phyloP scores from a whole-genome alignment of 1,140 invertebrate genomes.

The Achatina immaculata region DNA sequence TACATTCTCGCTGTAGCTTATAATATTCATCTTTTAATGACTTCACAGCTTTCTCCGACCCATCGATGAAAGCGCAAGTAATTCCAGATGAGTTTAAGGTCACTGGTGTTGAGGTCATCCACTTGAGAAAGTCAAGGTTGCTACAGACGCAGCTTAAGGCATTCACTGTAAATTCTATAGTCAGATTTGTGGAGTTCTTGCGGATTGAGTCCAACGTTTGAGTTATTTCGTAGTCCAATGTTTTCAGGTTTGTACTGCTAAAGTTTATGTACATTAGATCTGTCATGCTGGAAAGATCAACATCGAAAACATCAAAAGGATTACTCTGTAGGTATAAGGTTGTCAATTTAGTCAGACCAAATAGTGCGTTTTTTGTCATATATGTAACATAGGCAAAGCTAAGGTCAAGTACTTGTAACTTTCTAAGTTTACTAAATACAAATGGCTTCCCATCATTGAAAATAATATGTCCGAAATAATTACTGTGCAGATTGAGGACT shows the following conservation, averaged over 20 bases:
- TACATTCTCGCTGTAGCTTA: background rate
- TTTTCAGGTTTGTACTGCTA: background rate
- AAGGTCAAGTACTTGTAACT: background rate
- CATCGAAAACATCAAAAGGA: background rate
- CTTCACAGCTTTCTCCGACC: background rate
- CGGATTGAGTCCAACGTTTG: background rate
- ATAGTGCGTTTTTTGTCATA: background rate
- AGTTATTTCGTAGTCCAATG: background rate
- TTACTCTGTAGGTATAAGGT: background rate
- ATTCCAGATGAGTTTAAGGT: too few species aligned
- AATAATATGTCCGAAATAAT: background rate
- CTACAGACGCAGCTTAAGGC: background rate
- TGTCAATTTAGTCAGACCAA: background rate
- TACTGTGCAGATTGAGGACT: background rate
- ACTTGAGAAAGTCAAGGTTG: background rate
- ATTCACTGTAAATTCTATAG: background rate
- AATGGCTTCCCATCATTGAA: background rate
- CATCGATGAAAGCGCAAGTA: conserved; percentile 4
- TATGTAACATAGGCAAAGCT: background rate
- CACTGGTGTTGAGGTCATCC: background rate
- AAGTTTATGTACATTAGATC: background rate
- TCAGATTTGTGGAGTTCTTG: background rate
- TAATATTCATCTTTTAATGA: background rate
- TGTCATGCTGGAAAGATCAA: background rate
- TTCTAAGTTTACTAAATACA: background rate